phyloP scores from a whole-genome alignment of 1,140 invertebrate genomes.

The Calephelis virginiensis region DNA sequence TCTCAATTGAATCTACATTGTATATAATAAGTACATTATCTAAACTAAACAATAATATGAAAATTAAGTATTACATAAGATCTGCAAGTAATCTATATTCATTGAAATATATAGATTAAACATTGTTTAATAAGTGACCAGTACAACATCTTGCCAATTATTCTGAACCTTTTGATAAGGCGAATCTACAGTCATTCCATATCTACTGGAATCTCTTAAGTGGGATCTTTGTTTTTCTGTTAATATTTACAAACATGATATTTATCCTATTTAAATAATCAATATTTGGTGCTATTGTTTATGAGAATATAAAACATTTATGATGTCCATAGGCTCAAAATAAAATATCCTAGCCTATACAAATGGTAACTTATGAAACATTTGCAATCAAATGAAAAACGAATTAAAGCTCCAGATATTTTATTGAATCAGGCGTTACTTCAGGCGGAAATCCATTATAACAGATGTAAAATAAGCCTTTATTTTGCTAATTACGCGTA shows the following conservation, averaged over 20 bases:
- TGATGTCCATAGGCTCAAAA: conserved; percentile 6
- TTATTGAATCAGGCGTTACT: too few species aligned
- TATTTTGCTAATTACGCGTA: too few species aligned
- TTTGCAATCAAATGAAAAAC: too few species aligned
- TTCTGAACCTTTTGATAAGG: conserved; percentile 19
- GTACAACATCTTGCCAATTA: conserved; percentile 24
- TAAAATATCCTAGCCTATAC: background rate
- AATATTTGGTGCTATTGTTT: conserved; percentile 27
- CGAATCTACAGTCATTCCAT: conserved; percentile 25
- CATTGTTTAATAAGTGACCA: conserved; percentile 2
- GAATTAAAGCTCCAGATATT: too few species aligned
- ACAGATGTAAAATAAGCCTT: too few species aligned
- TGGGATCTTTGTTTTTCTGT: conserved; percentile 19
- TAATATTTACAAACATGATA: conserved; percentile 19
- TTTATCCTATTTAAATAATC: background rate
- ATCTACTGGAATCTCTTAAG: conserved; percentile 13
- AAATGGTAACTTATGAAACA: too few species aligned
- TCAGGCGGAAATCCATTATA: too few species aligned
- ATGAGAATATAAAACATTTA: background rate
- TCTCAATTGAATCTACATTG: conserved; percentile 50
- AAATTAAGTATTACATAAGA: conserved; percentile 10
- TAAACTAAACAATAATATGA: conserved; percentile 18
- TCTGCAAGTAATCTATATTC: background rate
- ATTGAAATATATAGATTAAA: background rate
- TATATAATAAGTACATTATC: conserved; percentile 23